A percentile compares a stretch with the other conserved stretches of the same genome.
These are phyloP conservation scores for Melipona quadrifasciata DNA, from an alignment of 1,140 invertebrate genomes.

Conservation along the genomic window DNA sequence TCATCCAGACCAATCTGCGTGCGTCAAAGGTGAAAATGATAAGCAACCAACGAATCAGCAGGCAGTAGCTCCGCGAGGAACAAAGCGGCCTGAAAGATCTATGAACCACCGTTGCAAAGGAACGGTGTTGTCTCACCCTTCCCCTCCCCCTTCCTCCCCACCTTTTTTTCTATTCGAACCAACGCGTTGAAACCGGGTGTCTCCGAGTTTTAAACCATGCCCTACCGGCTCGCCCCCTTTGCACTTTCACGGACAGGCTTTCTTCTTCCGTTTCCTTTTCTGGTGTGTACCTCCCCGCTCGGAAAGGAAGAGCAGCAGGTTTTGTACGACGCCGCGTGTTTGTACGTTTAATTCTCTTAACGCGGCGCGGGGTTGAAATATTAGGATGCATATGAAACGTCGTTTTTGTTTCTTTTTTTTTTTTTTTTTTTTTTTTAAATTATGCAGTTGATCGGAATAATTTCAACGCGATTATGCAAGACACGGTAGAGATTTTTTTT, in stretches of 20 bases:
- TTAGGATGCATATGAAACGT: not conserved
- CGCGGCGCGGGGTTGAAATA: not conserved
- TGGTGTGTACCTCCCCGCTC: no score
- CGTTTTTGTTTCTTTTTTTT: no score
- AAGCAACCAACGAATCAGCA: constrained; percentile 48
- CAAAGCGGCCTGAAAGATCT: constrained; percentile 56
- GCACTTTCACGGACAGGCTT: not conserved
- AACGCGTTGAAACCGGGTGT: not conserved
- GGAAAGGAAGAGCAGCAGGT: not conserved
- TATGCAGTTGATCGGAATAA: no score
- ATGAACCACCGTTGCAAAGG: constrained; percentile 45
- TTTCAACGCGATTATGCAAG: no score
- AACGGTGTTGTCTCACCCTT: constrained; percentile 49
- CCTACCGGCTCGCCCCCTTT: not conserved
- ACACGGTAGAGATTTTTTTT: no score
- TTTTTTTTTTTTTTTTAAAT: no score
- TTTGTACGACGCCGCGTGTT: not conserved
- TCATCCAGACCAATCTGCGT: constrained; percentile 56
- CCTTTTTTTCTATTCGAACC: constrained; percentile 1
- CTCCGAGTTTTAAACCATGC: constrained; percentile 19
- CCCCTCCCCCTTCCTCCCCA: not conserved
- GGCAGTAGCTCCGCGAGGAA: constrained; percentile 41
- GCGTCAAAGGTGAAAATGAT: constrained; percentile 63
- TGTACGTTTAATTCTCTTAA: not conserved
- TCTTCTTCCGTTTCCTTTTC: not conserved